Base-by-base conservation (phyloP, 2,797 vertebrate species). In the Sardinella longiceps region DNA sequence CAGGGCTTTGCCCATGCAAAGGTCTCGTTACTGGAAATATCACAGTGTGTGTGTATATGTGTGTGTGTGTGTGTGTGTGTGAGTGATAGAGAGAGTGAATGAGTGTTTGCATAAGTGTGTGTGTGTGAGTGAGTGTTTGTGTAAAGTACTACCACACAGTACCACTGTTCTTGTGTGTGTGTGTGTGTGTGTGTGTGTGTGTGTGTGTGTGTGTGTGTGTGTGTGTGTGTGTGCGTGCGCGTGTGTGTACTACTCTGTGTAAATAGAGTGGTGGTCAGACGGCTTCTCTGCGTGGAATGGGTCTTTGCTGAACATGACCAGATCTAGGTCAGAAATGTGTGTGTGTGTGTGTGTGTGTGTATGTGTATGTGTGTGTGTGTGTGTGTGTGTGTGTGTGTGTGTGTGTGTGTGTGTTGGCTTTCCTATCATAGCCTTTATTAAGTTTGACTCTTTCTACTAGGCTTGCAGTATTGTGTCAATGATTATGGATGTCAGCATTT, bases 41-140 rank as follows among this genome's bases (percentile, higher is more conserved):
- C 50, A 50, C 12, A 2, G 48, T 80, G 83, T 84, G 82, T 83
- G 82, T 84, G 74, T 84, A 74, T 84, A 48, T 74, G 82, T 83
- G 82, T 70, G 82, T 83, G 82, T 83, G 39, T 82, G 81, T 82
- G 81, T 60, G 3, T 18, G 5, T 7, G 33, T 3, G 39, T 15
- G 30, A 50, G 46, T 25, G 43, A 5, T 0, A 12, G 45, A 2
- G 14, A 14, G 48, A 6, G n/a, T 51, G 46, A 51, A 10, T 81
- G 12, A 53, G 80, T 48, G 20, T 81, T 23, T 66, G 18, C 18
- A 28, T 20, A n/a, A 28, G 23, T 60, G 58, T 60, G 82, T 83
- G 82, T 83, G 58, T 82, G 53, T 82, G 81, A 43, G 3, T 18
- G 5, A 7, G 33, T 12, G 39, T 15, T 14, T 50, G 33, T 12